phyloP scores from a whole-genome alignment of 2,797 vertebrate species.

The Tapirus indicus region DNA sequence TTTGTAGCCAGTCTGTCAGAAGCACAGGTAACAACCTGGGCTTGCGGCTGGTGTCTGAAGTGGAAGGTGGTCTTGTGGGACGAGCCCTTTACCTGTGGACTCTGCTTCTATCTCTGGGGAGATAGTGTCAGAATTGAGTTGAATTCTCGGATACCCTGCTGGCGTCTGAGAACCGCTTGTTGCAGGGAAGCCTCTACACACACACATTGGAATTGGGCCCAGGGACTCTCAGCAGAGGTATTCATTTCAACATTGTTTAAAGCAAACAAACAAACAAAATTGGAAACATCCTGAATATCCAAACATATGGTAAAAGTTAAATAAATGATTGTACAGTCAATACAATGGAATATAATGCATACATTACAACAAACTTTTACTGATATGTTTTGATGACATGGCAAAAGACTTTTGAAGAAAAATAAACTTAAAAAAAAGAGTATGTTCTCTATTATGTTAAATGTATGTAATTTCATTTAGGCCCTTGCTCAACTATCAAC shows the following conservation, averaged over 20 bases:
- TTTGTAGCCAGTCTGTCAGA: too few relatives aligned
- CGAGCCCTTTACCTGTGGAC: too few relatives aligned
- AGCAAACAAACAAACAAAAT: neutral
- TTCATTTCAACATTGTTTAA: constrained; percentile 46
- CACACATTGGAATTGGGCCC: too few relatives aligned
- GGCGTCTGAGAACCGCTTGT: too few relatives aligned
- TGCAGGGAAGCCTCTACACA: too few relatives aligned
- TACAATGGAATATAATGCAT: neutral
- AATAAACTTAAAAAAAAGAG: neutral
- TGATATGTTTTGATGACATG: constrained; percentile 10
- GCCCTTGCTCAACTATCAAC: neutral
- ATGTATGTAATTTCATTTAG: neutral
- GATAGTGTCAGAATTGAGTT: too few relatives aligned
- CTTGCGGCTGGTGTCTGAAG: too few relatives aligned
- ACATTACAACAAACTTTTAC: neutral
- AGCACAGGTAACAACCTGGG: too few relatives aligned
- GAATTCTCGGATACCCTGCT: too few relatives aligned
- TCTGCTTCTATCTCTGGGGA: too few relatives aligned
- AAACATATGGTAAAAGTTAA: neutral
- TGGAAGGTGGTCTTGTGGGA: too few relatives aligned
- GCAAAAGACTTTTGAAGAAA: constrained; percentile 48
- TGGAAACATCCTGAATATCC: neutral
- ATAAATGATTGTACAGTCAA: neutral
- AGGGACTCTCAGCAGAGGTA: neutral
- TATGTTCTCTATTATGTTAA: neutral